Percentiles rank a stretch among this genome's conserved stretches.
Evolutionary conservation across 2,888 invertebrate genomes (phyloP).

Genomic region (Meliscaeva auricollis): DNA sequence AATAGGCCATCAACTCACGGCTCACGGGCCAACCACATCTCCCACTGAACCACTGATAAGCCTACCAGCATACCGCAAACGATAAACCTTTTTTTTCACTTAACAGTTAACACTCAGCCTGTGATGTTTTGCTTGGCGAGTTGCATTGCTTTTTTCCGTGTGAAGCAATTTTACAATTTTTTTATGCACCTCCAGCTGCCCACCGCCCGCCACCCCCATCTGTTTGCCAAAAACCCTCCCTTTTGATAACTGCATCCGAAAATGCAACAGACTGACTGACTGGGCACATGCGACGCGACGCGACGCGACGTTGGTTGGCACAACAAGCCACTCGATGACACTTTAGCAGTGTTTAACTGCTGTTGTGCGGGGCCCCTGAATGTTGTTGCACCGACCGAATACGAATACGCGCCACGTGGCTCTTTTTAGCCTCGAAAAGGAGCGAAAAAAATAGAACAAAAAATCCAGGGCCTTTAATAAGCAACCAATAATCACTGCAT

Average conservation of each 20-base stretch:
- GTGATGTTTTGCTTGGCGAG: slow-evolving; percentile 62
- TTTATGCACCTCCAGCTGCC: slow-evolving; percentile 44
- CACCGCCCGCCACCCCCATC: slow-evolving; percentile 5
- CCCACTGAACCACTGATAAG: slow-evolving; percentile 57
- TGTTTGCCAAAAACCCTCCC: background rate
- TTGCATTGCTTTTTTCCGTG: slow-evolving; percentile 60
- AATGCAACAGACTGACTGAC: slow-evolving; percentile 71
- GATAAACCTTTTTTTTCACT: slow-evolving; percentile 73
- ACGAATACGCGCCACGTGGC: slow-evolving; percentile 68
- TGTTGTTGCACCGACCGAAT: slow-evolving; percentile 38
- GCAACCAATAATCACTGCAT: slow-evolving; percentile 69
- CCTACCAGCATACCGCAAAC: slow-evolving; percentile 58
- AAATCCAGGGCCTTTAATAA: slow-evolving; percentile 63
- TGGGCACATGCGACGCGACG: slow-evolving; percentile 38
- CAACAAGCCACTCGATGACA: slow-evolving; percentile 74
- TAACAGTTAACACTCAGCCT: slow-evolving; percentile 60
- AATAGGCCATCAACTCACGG: slow-evolving; percentile 51
- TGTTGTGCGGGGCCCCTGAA: slow-evolving; percentile 38
- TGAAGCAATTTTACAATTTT: slow-evolving; percentile 71
- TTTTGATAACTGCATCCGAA: slow-evolving; percentile 51
- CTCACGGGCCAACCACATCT: slow-evolving; percentile 11
- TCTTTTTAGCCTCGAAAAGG: slow-evolving; percentile 34
- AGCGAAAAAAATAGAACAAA: slow-evolving; percentile 18
- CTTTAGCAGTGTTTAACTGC: slow-evolving; percentile 72
- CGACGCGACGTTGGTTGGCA: slow-evolving; percentile 55